Evolutionary conservation across 2,888 invertebrate species (phyloP), one percentile per base, ranked within the genome.

Genomic region (Acronicta aceris): DNA sequence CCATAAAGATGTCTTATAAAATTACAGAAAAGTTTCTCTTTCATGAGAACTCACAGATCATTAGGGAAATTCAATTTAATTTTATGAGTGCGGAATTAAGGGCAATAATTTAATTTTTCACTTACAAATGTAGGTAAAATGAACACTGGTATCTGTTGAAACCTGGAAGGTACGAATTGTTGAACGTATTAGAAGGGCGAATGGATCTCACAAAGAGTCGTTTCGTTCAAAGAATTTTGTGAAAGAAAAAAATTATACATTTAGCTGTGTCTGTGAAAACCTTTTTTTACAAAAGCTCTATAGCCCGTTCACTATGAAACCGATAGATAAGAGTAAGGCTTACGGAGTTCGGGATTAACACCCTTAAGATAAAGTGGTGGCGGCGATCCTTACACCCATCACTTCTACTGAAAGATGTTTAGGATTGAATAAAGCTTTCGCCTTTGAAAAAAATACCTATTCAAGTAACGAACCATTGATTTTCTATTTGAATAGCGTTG

Each of bases 341-440:
- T 71, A 78, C 74, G 70, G 76, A 75, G 66, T 79, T 78, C 63
- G 68, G 78, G 81, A 85, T 85, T 85, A 85, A 84, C 81, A 78
- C 78, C 72, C 81, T 65, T 71, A 80, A 81, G 79, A 84, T 84
- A 85, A 85, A 85, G 69, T 78, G 79, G 67, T 76, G 67, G 67
- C 65, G 65, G 41, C 71, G 64, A 73, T 79, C 78, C 76, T 67
- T 65, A 71, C 77, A 72, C 70, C 81, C 75, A 83, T 83, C 81
- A 78, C 73, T 73, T 65, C 71, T 64, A 65, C 63, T 75, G 72
- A 82, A 83, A 81, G 76, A 80, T 81, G 71, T 81, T 79, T 71
- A 72, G 72, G 74, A 82, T 78, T 73, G 81, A 80, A 83, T 76
- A 83, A 83, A 78, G 72, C 64, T 12, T 71, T 59, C 17, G 63